Base-by-base conservation (phyloP, 2,888 invertebrate genomes). In the Synanthedon formicaeformis region DNA sequence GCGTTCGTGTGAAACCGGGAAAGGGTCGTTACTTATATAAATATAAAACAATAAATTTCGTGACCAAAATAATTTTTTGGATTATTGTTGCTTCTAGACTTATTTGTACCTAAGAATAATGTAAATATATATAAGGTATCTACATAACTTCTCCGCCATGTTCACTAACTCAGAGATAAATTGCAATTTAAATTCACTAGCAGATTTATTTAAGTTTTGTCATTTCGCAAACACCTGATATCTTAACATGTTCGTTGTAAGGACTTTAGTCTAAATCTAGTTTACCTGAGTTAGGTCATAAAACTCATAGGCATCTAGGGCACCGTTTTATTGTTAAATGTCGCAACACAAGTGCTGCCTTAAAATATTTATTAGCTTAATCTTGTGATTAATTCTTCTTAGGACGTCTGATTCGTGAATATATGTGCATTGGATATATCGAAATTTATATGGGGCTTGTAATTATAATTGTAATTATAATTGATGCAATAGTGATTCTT, bases 261-360 rank as follows among this genome's bases (percentile, higher is more conserved):
- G 16, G 14, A 45, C 49, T 49, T 5, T 14, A 18, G 34, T 49
- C 52, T 45, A 49, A 49, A 49, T 18, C 49, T 49, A 49, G 61
- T 63, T 65, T 62, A 61, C 56, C 59, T 60, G 58, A 66, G 63
- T 65, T 67, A 58, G 68, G 65, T 71, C 71, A 73, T 75, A 77
- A 76, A 75, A 70, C 65, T 66, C 54, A 50, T 57, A 66, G 66
- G 67, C 69, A 79, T 77, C 71, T 71, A 62, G 75, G 75, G 58
- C 74, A 73, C 53, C 57, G 67, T 71, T 76, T 78, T 75, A 78
- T 77, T 75, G 71, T 71, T 66, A 41, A 45, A 56, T 66, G 57
- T 63, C 57, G 64, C 57, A 66, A 69, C 61, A 57, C 69, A 66
- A 67, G 71, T 71, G 69, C 64, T 49, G 40, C 57, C 58, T 57